phyloP scores from a whole-genome alignment of 2,888 invertebrate genomes.

The Sepioteuthis lessoniana region DNA sequence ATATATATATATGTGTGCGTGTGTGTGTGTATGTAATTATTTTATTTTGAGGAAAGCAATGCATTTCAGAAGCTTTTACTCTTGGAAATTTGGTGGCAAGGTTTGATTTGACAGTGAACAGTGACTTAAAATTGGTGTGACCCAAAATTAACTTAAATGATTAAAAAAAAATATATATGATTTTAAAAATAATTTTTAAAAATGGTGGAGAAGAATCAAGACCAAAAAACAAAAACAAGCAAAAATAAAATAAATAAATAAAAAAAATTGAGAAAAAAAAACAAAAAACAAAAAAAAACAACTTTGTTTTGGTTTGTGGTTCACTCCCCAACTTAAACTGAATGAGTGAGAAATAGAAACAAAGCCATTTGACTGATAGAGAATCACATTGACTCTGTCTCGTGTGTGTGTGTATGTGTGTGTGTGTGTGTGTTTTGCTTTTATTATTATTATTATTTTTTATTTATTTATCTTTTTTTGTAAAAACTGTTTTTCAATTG shows the following conservation, averaged over 20 bases:
- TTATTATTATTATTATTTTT: too few species aligned
- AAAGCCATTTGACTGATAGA: not conserved
- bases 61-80: not conserved
- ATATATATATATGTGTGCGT: not conserved
- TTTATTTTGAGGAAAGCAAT: not conserved
- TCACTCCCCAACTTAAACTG: not conserved
- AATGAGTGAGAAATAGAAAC: not conserved
- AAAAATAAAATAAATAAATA: too few species aligned
- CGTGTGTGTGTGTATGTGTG: too few species aligned
- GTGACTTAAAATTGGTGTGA: not conserved
- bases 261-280: too few species aligned
- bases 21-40: not conserved
- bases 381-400: not conserved
- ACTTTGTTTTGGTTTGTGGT: not conserved
- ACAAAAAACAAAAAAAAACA: not conserved
- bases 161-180: not conserved
- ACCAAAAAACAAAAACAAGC: not conserved
- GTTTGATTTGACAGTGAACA: conserved; percentile 33
- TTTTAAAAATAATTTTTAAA: not conserved
- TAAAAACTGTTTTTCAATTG: not conserved
- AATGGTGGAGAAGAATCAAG: not conserved
- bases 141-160: not conserved
- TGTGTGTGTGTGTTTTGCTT: too few species aligned
- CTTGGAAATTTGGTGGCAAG: not conserved
- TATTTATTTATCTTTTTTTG: not conserved